Evolutionary conservation across 2,888 invertebrate genomes (phyloP), one percentile per base, ranked within the genome.

Genomic region (Maniola hyperantus): DNA sequence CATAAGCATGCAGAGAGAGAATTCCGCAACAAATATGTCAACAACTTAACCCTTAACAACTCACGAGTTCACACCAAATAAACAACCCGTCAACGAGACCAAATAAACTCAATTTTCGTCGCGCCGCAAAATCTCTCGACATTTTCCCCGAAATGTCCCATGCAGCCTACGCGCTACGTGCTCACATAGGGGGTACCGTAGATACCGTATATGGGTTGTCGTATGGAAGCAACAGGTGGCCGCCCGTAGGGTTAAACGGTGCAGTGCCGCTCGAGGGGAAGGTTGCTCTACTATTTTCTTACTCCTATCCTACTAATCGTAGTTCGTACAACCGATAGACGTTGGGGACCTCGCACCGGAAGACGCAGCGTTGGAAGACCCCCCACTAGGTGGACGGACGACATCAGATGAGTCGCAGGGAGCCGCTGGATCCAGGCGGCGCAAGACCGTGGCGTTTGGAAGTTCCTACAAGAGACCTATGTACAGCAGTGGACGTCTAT

Each of bases 171-270:
- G 72, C 71, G 42, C 68, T 65, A 74, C 73, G 72, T 72, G 46
- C 68, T 66, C 71, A 73, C 69, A 70, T 79, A 78, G 82, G 77
- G 83, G 48, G 83, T 81, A 80, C 82, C 82, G 82, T 81, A 77
- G 79, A 76, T 71, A 71, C 65, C 61, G 78, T 80, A 80, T 81
- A 80, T 81, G 80, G 76, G 77, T 77, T 87, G 88, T 89, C 89
- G 89, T 90, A 82, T 89, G 85, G 77, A 75, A 74, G 83, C 90
- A 91, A 91, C 91, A 91, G 89, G 91, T 92, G 89, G 88, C 77
- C 71, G 87, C 88, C 91, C 89, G 90, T 91, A 90, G 91, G 91
- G 91, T 91, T 91, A 91, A 90, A 81, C 83, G 84, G 76, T 79
- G 75, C 73, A 76, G 73, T 71, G 72, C 76, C 71, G 74, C 73